A percentile compares a stretch with the other conserved stretches of the same genome.
Conservation (phyloP, 2,888 invertebrate genomes). For the Drosophila engyochracea region DNA sequence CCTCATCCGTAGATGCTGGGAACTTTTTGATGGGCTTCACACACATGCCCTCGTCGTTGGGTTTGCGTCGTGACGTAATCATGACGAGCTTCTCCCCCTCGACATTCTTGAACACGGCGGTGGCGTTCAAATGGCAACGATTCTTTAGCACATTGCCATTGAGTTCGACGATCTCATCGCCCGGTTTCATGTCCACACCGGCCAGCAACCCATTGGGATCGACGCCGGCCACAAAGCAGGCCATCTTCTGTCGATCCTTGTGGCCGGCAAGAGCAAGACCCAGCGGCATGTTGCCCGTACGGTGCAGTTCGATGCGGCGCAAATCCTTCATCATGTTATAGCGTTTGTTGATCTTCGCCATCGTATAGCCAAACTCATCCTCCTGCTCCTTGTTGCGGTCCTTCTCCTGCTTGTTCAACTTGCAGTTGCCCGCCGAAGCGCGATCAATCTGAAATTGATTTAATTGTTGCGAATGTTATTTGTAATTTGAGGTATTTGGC, state of each 20-base stretch:
- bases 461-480: background rate
- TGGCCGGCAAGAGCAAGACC: constrained; percentile 98
- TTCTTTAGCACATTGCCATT: constrained; percentile 97
- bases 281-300: constrained; percentile 91
- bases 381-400: constrained; percentile 93
- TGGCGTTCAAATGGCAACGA: constrained; percentile 97
- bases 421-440: constrained; percentile 94
- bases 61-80: constrained; percentile 86
- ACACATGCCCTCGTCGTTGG: constrained; percentile 89
- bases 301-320: constrained; percentile 88
- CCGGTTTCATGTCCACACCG: constrained; percentile 92
- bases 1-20: constrained; percentile 93
- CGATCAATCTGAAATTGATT: constrained; percentile 91
- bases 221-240: constrained; percentile 98
- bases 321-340: constrained; percentile 94
- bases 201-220: constrained; percentile 94
- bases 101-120: constrained; percentile 97
- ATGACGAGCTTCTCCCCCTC: constrained; percentile 93
- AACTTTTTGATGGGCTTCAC: constrained; percentile 95
- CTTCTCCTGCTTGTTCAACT: constrained; percentile 91
- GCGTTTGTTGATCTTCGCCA: constrained; percentile 95
- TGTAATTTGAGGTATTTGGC: background rate
- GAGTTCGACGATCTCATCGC: constrained; percentile 98
- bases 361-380: constrained; percentile 97
- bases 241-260: constrained; percentile 96